A percentile compares a stretch with the other conserved stretches of the same genome.
phyloP scores from a whole-genome alignment of 30 jellyfish, hydroid and myxozoan genomes.

The Aurelia coerulea region DNA sequence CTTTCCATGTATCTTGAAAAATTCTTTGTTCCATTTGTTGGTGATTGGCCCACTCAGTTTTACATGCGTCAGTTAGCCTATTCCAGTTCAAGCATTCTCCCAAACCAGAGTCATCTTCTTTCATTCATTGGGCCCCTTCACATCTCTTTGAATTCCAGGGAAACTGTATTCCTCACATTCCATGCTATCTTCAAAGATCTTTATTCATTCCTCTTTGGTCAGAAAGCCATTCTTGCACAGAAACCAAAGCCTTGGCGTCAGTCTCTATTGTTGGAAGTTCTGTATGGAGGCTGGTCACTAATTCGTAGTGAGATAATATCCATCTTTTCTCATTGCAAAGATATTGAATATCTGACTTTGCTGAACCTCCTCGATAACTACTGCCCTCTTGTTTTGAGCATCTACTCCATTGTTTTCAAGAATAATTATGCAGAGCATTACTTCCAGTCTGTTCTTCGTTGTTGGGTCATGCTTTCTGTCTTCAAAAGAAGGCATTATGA shows the following conservation, averaged over 20 bases:
- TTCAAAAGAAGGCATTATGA: constrained; percentile 42
- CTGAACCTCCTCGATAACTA: constrained; percentile 16
- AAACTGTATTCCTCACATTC: constrained; percentile 35
- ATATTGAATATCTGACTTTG: constrained; percentile 18
- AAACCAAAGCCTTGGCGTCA: constrained; percentile 65
- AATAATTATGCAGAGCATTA: constrained; percentile 9
- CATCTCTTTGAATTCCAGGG: constrained; percentile 53
- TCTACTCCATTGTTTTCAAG: constrained; percentile 36
- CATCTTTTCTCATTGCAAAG: constrained; percentile 2
- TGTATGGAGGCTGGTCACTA: constrained; percentile 59
- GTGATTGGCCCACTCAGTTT: constrained; percentile 64
- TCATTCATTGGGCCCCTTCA: constrained; percentile 55
- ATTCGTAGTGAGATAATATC: constrained; percentile 9
- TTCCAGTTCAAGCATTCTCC: constrained; percentile 1
- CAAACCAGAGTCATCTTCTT: constrained; percentile 4
- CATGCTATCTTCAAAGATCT: constrained; percentile 37
- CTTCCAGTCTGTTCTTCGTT: constrained; percentile 20
- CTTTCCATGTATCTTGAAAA: constrained; percentile 45
- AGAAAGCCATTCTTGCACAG: constrained; percentile 49
- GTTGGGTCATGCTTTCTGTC: constrained; percentile 56
- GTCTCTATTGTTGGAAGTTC: constrained; percentile 51
- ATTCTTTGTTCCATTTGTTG: constrained; percentile 62
- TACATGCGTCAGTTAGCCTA: constrained; percentile 40
- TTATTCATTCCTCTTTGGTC: constrained; percentile 30
- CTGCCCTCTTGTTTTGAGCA: constrained; percentile 26